A percentile compares a stretch with the other conserved stretches of the same genome.
Conservation (phyloP, 2,113 vertebrate genomes). For the Semicossyphus pulcher region DNA sequence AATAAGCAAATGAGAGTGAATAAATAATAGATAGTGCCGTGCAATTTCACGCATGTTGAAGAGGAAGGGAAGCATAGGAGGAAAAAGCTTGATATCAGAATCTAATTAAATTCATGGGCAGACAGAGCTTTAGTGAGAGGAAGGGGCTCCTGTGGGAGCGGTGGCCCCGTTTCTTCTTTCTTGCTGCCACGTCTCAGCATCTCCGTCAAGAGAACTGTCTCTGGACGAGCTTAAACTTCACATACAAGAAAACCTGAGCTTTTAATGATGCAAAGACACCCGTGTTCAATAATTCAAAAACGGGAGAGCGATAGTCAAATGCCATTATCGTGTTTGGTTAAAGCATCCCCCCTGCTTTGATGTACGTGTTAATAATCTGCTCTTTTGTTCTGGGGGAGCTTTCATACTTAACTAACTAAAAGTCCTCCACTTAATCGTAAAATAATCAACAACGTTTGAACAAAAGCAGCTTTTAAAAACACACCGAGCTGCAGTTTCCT, state of each 20-base stretch:
- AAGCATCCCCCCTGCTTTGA: slow-evolving; percentile 21
- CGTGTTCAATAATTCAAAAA: slow-evolving; percentile 4
- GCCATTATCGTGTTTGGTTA: slow-evolving; percentile 25
- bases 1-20: slow-evolving; percentile 81
- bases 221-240: slow-evolving; percentile 43
- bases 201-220: slow-evolving; percentile 62
- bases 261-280: slow-evolving; percentile 26
- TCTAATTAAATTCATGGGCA: slow-evolving; percentile 83
- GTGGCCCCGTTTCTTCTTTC: slow-evolving; percentile 73
- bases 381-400: not conserved
- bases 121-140: slow-evolving; percentile 77
- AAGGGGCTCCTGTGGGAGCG: slow-evolving; percentile 75
- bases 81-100: slow-evolving; percentile 78
- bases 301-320: slow-evolving; percentile 32
- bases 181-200: slow-evolving; percentile 53
- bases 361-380: slow-evolving; percentile 46
- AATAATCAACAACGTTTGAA: slow-evolving; percentile 5
- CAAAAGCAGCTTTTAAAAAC: not conserved
- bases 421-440: slow-evolving; percentile 7
- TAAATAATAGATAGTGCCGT: slow-evolving; percentile 84
- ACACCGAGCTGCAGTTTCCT: not conserved
- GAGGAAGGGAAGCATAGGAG: slow-evolving; percentile 68
- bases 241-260: slow-evolving; percentile 2
- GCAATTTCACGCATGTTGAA: slow-evolving; percentile 83
- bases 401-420: not conserved